Base-by-base conservation (phyloP, 1,140 invertebrate genomes). In the Schlechtendalia chinensis region DNA sequence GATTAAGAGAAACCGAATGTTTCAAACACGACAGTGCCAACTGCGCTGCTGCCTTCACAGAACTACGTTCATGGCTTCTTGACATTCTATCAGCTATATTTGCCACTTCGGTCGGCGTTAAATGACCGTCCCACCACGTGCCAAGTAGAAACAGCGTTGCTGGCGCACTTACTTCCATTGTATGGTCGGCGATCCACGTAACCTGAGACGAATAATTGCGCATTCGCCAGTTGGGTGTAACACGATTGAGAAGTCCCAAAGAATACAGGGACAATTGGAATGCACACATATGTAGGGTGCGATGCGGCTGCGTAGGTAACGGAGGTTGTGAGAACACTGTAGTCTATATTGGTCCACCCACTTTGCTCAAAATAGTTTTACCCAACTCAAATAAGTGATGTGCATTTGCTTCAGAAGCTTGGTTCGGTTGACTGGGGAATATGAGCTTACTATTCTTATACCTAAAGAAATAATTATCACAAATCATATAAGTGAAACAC, bases 361-460 rank as follows among this genome's bases (percentile, higher is more conserved):
- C 97, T 87, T 98, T 98, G 47, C 90, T 91, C 32, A 98, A 86
- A 39, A 98, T 93, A 4, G 92, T 97, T 86, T 98, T 98, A 0
- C 96, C 96, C 83, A 98, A 86, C 87, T 98, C 97, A 87, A 97
- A 98, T 96, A 98, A 98, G 84, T 98, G 98, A 86, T 98, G 96
- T 0, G 96, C 96, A 3, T 94, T 93, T 0, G 97, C 96, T 87
- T 98, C 97, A 54, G 95, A 97, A 0, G 97, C 97, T 85, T 99
- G 97, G 87, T 98, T 99, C 3, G 97, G 97, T 82, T 98, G 93
- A 19, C 94, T 96, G 8, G 96, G 96, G 87, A 96, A 94, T 12
- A 91, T 88, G 59, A 93, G 87, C 87, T 98, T 98, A 17, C 94
- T 94, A 61, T n/a, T 79, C 27, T 79, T 79, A 59, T 63, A 79